phyloP scores from a whole-genome alignment of 2,888 invertebrate species.

The Pristionchus entomophagus region DNA sequence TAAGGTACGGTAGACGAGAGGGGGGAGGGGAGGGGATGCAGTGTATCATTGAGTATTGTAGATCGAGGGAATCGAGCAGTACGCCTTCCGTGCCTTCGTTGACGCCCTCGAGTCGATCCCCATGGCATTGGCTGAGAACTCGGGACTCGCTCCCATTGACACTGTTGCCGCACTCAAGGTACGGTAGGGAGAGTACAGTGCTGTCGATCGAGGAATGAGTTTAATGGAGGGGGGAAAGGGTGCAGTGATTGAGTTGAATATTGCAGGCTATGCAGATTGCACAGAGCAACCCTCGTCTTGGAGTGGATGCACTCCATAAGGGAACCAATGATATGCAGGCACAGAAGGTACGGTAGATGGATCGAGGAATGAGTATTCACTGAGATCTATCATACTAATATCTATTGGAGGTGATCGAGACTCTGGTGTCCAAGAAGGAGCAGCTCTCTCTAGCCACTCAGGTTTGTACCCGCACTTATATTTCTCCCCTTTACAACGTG shows the following conservation, averaged over 20 bases:
- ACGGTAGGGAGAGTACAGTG: background rate
- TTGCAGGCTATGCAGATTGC: conserved; percentile 85
- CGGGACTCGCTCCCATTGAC: conserved; percentile 93
- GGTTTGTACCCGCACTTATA: conserved; percentile 55
- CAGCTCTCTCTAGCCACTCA: conserved; percentile 97
- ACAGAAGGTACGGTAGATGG: conserved; percentile 79
- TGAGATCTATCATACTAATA: too few species aligned
- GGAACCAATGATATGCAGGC: conserved; percentile 90
- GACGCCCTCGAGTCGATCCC: conserved; percentile 96
- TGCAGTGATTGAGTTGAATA: too few species aligned
- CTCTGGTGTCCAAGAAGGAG: conserved; percentile 95
- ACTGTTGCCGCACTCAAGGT: conserved; percentile 81
- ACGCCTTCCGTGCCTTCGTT: conserved; percentile 94
- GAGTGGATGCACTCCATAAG: conserved; percentile 93
- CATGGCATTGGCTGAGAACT: conserved; percentile 94
- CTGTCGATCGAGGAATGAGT: background rate
- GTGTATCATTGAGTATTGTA: conserved; percentile 75
- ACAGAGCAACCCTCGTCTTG: conserved; percentile 89
- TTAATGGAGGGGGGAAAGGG: background rate
- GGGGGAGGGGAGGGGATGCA: background rate
- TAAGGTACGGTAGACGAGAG: conserved; percentile 54
- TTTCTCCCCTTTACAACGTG: background rate
- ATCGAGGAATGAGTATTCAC: conserved; percentile 14
- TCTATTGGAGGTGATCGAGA: conserved; percentile 86
- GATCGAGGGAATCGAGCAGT: conserved; percentile 92